Percentiles rank a stretch among this genome's conserved stretches.
These are phyloP conservation scores for Pteronura brasiliensis DNA, from an alignment of 2,113 vertebrate genomes.

Conservation along the genomic window DNA sequence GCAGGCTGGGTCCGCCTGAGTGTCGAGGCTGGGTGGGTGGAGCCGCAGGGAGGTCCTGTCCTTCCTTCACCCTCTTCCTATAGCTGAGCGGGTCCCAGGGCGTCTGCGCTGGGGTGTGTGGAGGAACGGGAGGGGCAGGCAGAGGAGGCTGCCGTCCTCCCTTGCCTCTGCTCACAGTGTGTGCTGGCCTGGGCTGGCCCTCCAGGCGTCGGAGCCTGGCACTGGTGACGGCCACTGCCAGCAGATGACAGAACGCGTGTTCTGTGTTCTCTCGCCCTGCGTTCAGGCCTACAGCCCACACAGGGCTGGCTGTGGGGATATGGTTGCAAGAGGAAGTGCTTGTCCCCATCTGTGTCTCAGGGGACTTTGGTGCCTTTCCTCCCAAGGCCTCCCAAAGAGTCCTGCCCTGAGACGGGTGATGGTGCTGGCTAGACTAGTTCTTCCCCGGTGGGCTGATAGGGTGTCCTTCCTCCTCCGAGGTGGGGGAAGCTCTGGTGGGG, in stretches of 20 bases:
- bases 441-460: not conserved
- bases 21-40: not conserved
- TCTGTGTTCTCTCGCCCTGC: not conserved
- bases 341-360: not conserved
- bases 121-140: not conserved
- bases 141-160: not conserved
- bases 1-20: not conserved
- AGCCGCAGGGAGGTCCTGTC: not conserved
- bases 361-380: not conserved
- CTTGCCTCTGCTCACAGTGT: not conserved
- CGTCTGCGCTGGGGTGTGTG: fast-evolving
- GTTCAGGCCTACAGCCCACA: not conserved
- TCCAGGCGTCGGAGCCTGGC: constrained; percentile 49
- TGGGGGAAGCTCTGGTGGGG: not conserved
- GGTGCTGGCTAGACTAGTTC: not conserved
- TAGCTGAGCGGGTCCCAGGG: not conserved
- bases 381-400: not conserved
- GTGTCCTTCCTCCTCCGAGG: fast-evolving
- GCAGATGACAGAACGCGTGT: not conserved
- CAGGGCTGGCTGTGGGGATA: not conserved
- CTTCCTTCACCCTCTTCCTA: not conserved
- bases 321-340: not conserved
- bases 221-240: constrained; percentile 34
- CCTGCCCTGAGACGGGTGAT: not conserved
- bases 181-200: not conserved